Percentiles rank a stretch among this genome's conserved stretches.
Conservation (phyloP, 37 sponge, comb jelly and placozoan genomes). For the Petrosia ficiformis region DNA sequence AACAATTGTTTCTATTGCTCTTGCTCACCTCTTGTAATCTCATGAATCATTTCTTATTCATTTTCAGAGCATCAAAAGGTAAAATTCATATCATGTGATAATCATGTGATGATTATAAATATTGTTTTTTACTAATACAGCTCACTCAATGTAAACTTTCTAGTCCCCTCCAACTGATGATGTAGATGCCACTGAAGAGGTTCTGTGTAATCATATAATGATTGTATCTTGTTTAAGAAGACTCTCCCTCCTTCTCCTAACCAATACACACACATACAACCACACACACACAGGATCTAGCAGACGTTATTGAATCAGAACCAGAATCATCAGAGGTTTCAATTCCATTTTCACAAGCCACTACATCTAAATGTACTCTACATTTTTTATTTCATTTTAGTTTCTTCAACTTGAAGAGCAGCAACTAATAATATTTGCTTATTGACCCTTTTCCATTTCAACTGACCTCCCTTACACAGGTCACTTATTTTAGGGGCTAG, state of each 20-base stretch:
- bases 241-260: too few relatives aligned
- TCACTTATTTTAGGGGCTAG: neutral
- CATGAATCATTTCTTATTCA: too few relatives aligned
- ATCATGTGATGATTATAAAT: neutral
- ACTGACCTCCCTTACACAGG: slow-evolving; percentile 89
- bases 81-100: neutral
- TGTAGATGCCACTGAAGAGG: neutral
- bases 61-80: neutral
- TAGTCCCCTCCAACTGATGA: too few relatives aligned
- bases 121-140: neutral
- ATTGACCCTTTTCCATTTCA: slow-evolving; percentile 97
- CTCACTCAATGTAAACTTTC: neutral
- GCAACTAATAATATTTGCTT: slow-evolving; percentile 65
- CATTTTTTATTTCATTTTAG: too few relatives aligned
- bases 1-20: too few relatives aligned
- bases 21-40: too few relatives aligned
- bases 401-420: slow-evolving; percentile 42
- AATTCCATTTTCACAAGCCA: too few relatives aligned
- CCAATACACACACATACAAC: too few relatives aligned
- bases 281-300: neutral
- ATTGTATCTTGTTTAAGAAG: too few relatives aligned
- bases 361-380: too few relatives aligned
- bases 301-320: too few relatives aligned
- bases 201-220: neutral
- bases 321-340: too few relatives aligned